Evolutionary conservation across 2,888 invertebrate genomes (phyloP).

Genomic region (Proisotoma minuta): DNA sequence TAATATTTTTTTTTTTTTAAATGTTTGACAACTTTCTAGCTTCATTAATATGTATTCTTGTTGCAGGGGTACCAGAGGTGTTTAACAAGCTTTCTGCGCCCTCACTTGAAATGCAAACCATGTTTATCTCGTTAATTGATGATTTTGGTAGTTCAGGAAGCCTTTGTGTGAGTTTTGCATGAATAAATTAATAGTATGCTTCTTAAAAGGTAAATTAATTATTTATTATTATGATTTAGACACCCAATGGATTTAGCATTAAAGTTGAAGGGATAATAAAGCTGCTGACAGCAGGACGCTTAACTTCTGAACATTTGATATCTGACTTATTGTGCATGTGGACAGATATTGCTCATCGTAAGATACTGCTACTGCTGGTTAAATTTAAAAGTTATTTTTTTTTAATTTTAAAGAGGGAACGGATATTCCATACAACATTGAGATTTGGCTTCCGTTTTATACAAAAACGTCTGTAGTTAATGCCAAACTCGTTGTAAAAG

Average conservation of each 20-base stretch:
- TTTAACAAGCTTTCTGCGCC: slow-evolving; percentile 10
- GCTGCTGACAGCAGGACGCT: slow-evolving; percentile 12
- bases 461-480: slow-evolving; percentile 3
- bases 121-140: slow-evolving; percentile 9
- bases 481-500: slow-evolving; percentile 12
- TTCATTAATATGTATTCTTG: no score
- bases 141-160: background rate
- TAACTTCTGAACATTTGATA: slow-evolving; percentile 19
- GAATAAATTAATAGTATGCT: background rate
- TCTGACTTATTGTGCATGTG: slow-evolving; percentile 20
- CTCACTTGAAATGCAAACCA: background rate
- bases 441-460: slow-evolving; percentile 21
- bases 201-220: background rate
- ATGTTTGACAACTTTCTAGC: no score
- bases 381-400: no score
- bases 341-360: slow-evolving; percentile 18
- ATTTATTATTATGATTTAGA: slow-evolving; percentile 2
- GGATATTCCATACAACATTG: slow-evolving; percentile 14
- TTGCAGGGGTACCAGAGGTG: no score
- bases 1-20: background rate
- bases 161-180: background rate
- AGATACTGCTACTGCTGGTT: background rate
- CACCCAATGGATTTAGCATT: background rate
- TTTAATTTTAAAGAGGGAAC: slow-evolving; percentile 19
- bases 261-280: slow-evolving; percentile 22